Conservation (phyloP, 2,113 vertebrate genomes). For the Paradoxurus hermaphroditus region DNA sequence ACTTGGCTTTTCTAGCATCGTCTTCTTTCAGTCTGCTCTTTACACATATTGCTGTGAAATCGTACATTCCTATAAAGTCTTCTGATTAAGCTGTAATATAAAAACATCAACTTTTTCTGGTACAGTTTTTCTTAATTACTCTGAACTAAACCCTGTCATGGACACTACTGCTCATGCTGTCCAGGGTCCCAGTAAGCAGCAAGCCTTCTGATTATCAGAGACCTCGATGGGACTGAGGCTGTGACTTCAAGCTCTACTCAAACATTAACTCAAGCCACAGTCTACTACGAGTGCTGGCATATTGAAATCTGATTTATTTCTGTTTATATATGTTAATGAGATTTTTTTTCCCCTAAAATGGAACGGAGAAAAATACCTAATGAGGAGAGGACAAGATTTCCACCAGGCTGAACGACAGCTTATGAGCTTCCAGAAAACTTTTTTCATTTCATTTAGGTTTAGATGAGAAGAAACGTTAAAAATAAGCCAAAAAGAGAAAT, state of each 20-base stretch:
- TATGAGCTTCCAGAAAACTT: constrained; percentile 61
- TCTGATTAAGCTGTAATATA: constrained; percentile 69
- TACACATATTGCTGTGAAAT: background rate
- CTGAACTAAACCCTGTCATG: constrained; percentile 69
- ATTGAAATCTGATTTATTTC: constrained; percentile 49
- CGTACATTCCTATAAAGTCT: constrained; percentile 58
- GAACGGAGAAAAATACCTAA: constrained; percentile 65
- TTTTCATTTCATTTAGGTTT: constrained; percentile 50
- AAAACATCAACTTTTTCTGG: constrained; percentile 66
- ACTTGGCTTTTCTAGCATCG: constrained; percentile 62
- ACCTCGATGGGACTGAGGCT: constrained; percentile 62
- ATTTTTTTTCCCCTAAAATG: constrained; percentile 26
- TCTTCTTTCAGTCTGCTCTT: constrained; percentile 65
- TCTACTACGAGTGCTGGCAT: constrained; percentile 74
- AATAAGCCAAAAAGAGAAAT: constrained; percentile 47
- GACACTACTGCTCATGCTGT: constrained; percentile 44
- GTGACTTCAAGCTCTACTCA: constrained; percentile 76
- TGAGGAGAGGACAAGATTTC: constrained; percentile 41
- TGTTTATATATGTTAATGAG: constrained; percentile 52
- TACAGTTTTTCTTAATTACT: constrained; percentile 70
- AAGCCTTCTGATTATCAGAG: constrained; percentile 59
- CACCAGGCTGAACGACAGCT: constrained; percentile 54
- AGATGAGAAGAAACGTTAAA: background rate
- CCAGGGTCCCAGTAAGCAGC: constrained; percentile 52
- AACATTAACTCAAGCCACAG: constrained; percentile 76